A percentile compares a stretch with the other conserved stretches of the same genome.
Evolutionary conservation across 2,888 invertebrate genomes (phyloP).

Genomic region (Dromius quadrimaculatus): DNA sequence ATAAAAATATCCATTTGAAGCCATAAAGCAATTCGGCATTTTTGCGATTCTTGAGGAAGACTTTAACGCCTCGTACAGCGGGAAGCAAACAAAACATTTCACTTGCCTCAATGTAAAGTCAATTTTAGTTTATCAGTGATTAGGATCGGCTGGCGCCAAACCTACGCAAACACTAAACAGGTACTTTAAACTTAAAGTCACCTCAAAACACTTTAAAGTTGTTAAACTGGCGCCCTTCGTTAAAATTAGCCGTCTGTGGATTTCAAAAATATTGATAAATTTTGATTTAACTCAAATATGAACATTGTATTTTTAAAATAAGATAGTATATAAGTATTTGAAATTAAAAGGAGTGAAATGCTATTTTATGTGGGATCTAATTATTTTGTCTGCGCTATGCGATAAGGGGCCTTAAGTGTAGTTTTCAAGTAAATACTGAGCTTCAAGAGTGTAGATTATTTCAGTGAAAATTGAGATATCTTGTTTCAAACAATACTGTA

Average conservation of each 20-base stretch:
- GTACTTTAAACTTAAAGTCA: slow-evolving; percentile 8
- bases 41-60: not conserved
- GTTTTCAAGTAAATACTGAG: slow-evolving; percentile 18
- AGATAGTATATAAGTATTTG: too few relatives aligned
- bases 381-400: not conserved
- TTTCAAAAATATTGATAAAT: too few relatives aligned
- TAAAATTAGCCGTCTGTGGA: slow-evolving; percentile 4
- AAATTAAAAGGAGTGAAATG: too few relatives aligned
- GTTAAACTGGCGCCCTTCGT: not conserved
- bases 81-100: not conserved
- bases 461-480: too few relatives aligned
- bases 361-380: too few relatives aligned
- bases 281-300: too few relatives aligned
- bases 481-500: too few relatives aligned
- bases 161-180: slow-evolving; percentile 16
- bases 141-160: slow-evolving; percentile 46
- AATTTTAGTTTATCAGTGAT: slow-evolving; percentile 49
- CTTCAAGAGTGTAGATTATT: slow-evolving; percentile 28
- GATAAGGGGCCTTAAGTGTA: slow-evolving; percentile 6
- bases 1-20: slow-evolving; percentile 6
- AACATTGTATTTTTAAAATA: too few relatives aligned
- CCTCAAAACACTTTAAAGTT: not conserved
- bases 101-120: slow-evolving; percentile 39
- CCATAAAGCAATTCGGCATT: not conserved
- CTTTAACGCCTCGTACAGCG: slow-evolving; percentile 5